A percentile compares a stretch with the other conserved stretches of the same genome.
phyloP scores from a whole-genome alignment of 2,113 vertebrate species.

The Dermatemys mawii region DNA sequence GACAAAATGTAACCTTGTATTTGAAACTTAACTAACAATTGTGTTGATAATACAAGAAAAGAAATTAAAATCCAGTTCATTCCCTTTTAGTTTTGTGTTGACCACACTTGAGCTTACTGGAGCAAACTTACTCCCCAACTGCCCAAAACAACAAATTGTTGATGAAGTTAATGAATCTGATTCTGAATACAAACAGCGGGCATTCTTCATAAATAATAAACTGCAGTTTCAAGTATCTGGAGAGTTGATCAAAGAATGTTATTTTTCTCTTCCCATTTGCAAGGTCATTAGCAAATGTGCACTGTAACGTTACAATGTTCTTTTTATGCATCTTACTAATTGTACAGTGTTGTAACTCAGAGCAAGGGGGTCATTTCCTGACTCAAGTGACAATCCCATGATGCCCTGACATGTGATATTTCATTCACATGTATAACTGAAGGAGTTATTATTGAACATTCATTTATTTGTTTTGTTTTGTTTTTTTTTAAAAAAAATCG shows the following conservation, averaged over 20 bases:
- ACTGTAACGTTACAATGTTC: neutral
- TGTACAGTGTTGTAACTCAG: neutral
- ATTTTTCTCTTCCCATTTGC: neutral
- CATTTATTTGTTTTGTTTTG: too few relatives aligned
- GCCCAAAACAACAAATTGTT: neutral
- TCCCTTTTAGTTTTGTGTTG: neutral
- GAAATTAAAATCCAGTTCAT: neutral
- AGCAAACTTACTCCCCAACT: neutral
- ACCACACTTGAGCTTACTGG: neutral
- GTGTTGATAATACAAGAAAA: neutral
- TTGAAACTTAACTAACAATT: neutral
- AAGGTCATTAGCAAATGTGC: neutral
- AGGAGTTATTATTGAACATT: neutral
- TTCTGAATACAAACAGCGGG: neutral
- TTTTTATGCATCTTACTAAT: neutral
- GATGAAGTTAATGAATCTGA: neutral
- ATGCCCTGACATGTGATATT: neutral
- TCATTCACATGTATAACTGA: neutral
- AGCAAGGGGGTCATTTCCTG: neutral
- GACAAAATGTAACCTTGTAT: neutral
- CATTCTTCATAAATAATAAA: neutral
- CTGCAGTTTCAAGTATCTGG: neutral
- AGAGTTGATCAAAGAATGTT: neutral
- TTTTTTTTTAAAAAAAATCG: neutral
- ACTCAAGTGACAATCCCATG: neutral